Conservation (phyloP, 2,797 vertebrate species). For the Varecia variegata region DNA sequence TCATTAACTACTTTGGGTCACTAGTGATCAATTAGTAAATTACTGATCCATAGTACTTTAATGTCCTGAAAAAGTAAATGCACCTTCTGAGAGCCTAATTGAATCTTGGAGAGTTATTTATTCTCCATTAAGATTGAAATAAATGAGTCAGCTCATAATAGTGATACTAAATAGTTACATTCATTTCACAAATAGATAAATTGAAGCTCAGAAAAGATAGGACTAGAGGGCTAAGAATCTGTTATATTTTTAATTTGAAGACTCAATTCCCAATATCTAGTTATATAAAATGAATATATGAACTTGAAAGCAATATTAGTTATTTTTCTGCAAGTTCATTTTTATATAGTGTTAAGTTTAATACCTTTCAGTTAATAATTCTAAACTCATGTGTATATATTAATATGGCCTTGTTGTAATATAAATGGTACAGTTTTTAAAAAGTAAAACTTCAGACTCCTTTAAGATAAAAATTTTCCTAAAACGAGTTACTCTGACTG, state of each 20-base stretch:
- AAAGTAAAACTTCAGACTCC: neutral
- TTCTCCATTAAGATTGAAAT: neutral
- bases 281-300: neutral
- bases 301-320: conserved; percentile 3
- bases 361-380: neutral
- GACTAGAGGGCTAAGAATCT: neutral
- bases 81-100: conserved; percentile 11
- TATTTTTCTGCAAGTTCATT: conserved; percentile 5
- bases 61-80: neutral
- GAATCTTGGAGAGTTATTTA: conserved; percentile 21
- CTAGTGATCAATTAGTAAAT: conserved; percentile 15
- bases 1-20: conserved; percentile 5
- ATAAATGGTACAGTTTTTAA: neutral
- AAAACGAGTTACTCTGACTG: neutral
- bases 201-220: neutral
- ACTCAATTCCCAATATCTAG: neutral
- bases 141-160: neutral
- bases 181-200: conserved; percentile 30
- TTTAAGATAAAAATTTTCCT: neutral
- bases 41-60: neutral
- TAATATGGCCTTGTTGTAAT: neutral
- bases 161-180: neutral
- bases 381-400: neutral
- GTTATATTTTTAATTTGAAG: neutral
- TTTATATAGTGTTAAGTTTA: neutral